Conservation (phyloP, 2,888 invertebrate genomes). For the Cantharis rufa region DNA sequence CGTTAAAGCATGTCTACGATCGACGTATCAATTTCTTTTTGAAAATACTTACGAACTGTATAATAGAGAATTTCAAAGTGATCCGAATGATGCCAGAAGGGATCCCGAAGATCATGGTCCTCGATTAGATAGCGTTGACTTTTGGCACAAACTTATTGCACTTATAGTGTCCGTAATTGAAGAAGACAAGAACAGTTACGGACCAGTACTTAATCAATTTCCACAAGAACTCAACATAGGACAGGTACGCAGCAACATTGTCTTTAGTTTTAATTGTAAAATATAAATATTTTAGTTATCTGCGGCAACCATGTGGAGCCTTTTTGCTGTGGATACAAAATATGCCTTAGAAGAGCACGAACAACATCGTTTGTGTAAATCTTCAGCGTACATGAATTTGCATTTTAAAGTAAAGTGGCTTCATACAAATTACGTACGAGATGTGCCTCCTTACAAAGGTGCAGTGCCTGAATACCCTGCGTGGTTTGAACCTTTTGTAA, state of each 20-base stretch:
- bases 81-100: conserved; percentile 87
- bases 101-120: conserved; percentile 88
- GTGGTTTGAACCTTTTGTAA: conserved; percentile 99
- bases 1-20: conserved; percentile 95
- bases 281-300: conserved; percentile 71
- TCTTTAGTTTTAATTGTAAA: not conserved
- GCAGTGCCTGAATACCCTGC: conserved; percentile 98
- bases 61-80: conserved; percentile 87
- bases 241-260: conserved; percentile 62
- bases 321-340: conserved; percentile 96
- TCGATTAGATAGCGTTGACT: conserved; percentile 87
- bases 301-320: conserved; percentile 96
- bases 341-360: conserved; percentile 98
- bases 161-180: conserved; percentile 98
- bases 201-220: conserved; percentile 97
- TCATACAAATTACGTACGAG: conserved; percentile 96
- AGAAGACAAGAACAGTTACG: conserved; percentile 97
- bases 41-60: conserved; percentile 98
- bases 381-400: conserved; percentile 99
- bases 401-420: conserved; percentile 99
- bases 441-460: conserved; percentile 95
- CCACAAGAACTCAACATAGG: conserved; percentile 99
- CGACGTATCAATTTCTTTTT: conserved; percentile 98
- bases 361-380: conserved; percentile 92
- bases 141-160: conserved; percentile 97